phyloP scores from a whole-genome alignment of 2,797 vertebrate species.

The Leuciscus waleckii region DNA sequence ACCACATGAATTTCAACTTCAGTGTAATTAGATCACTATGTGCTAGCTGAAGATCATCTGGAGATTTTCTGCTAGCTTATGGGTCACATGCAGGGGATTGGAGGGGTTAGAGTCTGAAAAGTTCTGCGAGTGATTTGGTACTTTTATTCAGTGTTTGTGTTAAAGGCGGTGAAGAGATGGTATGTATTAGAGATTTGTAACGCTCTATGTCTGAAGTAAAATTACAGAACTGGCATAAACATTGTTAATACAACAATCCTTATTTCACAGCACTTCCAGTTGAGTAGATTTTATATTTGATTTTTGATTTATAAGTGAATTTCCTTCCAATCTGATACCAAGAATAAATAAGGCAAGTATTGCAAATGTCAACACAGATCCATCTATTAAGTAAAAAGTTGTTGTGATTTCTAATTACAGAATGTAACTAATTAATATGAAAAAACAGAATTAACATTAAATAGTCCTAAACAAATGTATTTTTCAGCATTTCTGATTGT shows the following conservation, averaged over 20 bases:
- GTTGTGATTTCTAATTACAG: background rate
- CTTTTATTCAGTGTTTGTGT: slow-evolving; percentile 17
- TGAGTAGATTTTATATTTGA: background rate
- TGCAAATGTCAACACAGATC: background rate
- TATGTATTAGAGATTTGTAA: background rate
- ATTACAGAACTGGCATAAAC: background rate
- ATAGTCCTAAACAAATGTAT: background rate
- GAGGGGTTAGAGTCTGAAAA: slow-evolving; percentile 60
- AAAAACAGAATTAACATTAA: background rate
- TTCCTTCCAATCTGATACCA: background rate
- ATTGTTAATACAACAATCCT: background rate
- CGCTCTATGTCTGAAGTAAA: background rate
- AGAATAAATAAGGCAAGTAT: background rate
- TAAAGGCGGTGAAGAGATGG: background rate
- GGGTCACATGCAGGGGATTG: slow-evolving; percentile 92
- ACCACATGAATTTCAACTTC: slow-evolving; percentile 81
- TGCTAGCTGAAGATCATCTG: slow-evolving; percentile 85
- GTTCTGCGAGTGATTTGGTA: slow-evolving; percentile 18
- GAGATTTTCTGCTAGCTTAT: slow-evolving; percentile 86
- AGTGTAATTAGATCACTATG: slow-evolving; percentile 85
- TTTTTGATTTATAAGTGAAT: too few species aligned
- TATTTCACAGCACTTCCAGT: background rate
- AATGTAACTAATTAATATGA: background rate
- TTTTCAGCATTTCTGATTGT: background rate
- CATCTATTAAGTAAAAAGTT: background rate